Conservation (phyloP, 1,140 invertebrate genomes). For the Berghia stephanieae region DNA sequence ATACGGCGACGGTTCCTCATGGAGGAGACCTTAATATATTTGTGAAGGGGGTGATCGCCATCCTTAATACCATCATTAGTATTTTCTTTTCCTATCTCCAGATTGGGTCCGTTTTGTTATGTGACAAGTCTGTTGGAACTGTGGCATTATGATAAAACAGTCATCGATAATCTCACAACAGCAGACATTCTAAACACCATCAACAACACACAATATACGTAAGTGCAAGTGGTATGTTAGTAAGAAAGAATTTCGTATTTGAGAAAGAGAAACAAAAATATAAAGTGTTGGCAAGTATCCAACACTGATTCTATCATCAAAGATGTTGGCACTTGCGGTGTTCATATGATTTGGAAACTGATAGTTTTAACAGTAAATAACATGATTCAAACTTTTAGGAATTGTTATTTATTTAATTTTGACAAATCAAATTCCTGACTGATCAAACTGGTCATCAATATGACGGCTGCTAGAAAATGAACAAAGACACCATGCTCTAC, state of each 20-base stretch:
- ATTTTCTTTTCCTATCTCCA: constrained; percentile 36
- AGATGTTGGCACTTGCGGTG: neutral
- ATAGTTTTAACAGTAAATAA: no score
- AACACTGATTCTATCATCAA: neutral
- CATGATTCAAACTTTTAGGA: no score
- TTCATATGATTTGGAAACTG: neutral
- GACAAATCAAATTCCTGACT: no score
- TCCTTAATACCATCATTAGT: constrained; percentile 5
- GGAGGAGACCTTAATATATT: no score
- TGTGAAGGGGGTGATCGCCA: no score
- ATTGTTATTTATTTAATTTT: no score
- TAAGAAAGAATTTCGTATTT: neutral
- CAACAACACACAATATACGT: constrained; percentile 45
- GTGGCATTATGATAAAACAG: constrained; percentile 48
- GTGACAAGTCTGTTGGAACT: constrained; percentile 52
- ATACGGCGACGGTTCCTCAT: no score
- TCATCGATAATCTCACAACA: constrained; percentile 41
- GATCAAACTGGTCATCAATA: no score
- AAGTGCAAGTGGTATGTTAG: neutral
- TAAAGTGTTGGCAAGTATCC: no score
- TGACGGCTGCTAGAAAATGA: no score
- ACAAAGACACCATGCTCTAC: no score
- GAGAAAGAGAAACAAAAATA: no score
- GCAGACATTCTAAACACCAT: constrained; percentile 40
- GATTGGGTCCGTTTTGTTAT: constrained; percentile 44